Percentiles rank a stretch among this genome's conserved stretches.
Conservation (phyloP, 2,888 invertebrate genomes). For the Scaptomyza caliginosa region DNA sequence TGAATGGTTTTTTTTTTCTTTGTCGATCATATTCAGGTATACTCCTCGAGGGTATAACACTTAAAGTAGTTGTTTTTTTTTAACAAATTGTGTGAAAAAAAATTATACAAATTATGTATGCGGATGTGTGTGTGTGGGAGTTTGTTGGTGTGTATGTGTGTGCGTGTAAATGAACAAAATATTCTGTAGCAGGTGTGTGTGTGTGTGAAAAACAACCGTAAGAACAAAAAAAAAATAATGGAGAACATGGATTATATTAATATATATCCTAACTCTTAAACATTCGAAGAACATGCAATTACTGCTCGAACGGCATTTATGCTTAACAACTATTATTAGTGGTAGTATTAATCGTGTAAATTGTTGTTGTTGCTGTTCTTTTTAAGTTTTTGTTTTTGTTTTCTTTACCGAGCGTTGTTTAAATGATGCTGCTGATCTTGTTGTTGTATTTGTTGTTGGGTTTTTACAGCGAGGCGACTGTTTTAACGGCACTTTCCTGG, state of each 20-base stretch:
- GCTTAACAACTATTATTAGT: constrained; percentile 25
- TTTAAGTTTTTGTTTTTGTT: not conserved
- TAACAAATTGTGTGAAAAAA: constrained; percentile 27
- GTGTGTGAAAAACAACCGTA: constrained; percentile 19
- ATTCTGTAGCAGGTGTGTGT: constrained; percentile 18
- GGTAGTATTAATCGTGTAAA: not conserved
- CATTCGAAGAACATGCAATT: constrained; percentile 68
- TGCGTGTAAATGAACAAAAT: constrained; percentile 46
- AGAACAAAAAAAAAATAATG: constrained; percentile 17
- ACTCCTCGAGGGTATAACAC: constrained; percentile 30
- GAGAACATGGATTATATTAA: constrained; percentile 2
- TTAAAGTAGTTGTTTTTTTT: constrained; percentile 29
- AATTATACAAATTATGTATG: constrained; percentile 4
- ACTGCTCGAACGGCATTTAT: constrained; percentile 14
- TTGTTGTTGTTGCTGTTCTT: constrained; percentile 13
- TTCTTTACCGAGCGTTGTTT: not conserved
- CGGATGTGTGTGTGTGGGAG: constrained; percentile 15
- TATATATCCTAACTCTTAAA: constrained; percentile 35
- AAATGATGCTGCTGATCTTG: not conserved
- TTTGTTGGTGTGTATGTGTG: constrained; percentile 15
- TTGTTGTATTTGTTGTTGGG: too few relatives aligned
- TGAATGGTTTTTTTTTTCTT: too few relatives aligned
- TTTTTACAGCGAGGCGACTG: constrained; percentile 22
- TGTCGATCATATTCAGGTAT: constrained; percentile 35
- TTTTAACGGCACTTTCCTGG: constrained; percentile 8